These are phyloP conservation scores for Chaenogobius annularis DNA, from an alignment of 2,113 vertebrate genomes.

Conservation along the genomic window DNA sequence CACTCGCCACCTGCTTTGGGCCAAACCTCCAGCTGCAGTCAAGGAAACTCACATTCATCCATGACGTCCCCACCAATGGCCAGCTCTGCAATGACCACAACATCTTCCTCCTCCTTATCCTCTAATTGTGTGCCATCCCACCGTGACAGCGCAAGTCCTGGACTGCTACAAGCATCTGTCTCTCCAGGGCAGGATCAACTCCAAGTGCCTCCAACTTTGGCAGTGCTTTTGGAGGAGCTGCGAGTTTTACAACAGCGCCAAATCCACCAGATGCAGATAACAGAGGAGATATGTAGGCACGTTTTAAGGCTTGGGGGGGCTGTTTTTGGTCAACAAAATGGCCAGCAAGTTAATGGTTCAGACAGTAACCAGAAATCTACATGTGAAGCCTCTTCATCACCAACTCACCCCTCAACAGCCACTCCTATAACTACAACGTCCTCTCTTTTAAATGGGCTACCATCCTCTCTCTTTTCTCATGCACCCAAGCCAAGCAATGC, in stretches of 20 bases:
- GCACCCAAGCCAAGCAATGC: constrained; percentile 67
- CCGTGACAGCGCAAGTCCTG: constrained; percentile 67
- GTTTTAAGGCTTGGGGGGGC: constrained; percentile 84
- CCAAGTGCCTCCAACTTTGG: constrained; percentile 74
- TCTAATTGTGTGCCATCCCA: constrained; percentile 64
- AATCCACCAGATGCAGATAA: constrained; percentile 95
- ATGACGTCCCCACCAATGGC: constrained; percentile 80
- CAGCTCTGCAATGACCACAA: constrained; percentile 77
- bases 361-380: constrained; percentile 60
- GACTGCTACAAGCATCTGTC: constrained; percentile 71
- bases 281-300: constrained; percentile 90
- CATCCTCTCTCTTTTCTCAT: constrained; percentile 70
- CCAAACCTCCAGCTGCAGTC: constrained; percentile 65
- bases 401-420: constrained; percentile 59
- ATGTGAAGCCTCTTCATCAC: constrained; percentile 55
- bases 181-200: constrained; percentile 64
- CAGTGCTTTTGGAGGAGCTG: constrained; percentile 88
- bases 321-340: constrained; percentile 75
- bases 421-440: constrained; percentile 55
- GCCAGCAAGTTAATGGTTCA: constrained; percentile 47
- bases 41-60: constrained; percentile 73
- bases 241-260: constrained; percentile 89
- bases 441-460: constrained; percentile 62
- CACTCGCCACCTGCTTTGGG: constrained; percentile 72
- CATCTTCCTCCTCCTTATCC: constrained; percentile 72